phyloP scores from a whole-genome alignment of 2,113 vertebrate genomes.

The Serilophus lunatus region DNA sequence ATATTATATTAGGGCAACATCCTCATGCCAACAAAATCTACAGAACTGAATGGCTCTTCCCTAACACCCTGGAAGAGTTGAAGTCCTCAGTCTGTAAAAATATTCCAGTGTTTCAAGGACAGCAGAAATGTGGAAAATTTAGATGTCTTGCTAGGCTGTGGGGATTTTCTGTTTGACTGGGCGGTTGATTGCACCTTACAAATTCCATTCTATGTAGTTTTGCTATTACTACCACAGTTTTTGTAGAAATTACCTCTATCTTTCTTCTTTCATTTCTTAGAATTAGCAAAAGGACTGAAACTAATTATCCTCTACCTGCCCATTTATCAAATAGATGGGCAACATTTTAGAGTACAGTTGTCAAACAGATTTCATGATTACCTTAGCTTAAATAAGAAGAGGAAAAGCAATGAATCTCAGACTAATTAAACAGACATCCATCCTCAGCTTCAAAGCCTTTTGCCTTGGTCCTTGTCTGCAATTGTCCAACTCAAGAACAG shows the following conservation, averaged over 20 bases:
- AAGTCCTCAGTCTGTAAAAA: not conserved
- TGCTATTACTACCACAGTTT: not conserved
- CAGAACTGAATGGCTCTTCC: not conserved
- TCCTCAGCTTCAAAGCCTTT: conserved; percentile 21
- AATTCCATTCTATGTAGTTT: not conserved
- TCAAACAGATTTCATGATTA: conserved; percentile 53
- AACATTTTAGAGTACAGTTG: conserved; percentile 37
- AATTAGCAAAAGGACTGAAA: conserved; percentile 54
- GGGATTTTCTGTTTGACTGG: not conserved
- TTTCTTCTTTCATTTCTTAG: conserved; percentile 31
- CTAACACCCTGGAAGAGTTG: not conserved
- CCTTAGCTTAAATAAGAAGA: conserved; percentile 49
- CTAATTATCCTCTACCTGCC: conserved; percentile 58
- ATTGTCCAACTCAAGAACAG: not conserved
- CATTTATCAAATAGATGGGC: conserved; percentile 67
- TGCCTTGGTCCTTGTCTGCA: not conserved
- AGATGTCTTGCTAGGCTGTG: not conserved
- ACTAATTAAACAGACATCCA: conserved; percentile 50
- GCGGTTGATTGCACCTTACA: not conserved
- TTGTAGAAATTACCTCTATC: not conserved
- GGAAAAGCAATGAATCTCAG: conserved; percentile 38
- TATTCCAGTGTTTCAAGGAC: not conserved
- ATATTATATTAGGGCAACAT: not conserved
- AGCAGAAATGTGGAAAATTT: not conserved
- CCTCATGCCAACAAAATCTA: not conserved